phyloP scores from a whole-genome alignment of 1,140 invertebrate genomes.

The Vanessa tameamea region DNA sequence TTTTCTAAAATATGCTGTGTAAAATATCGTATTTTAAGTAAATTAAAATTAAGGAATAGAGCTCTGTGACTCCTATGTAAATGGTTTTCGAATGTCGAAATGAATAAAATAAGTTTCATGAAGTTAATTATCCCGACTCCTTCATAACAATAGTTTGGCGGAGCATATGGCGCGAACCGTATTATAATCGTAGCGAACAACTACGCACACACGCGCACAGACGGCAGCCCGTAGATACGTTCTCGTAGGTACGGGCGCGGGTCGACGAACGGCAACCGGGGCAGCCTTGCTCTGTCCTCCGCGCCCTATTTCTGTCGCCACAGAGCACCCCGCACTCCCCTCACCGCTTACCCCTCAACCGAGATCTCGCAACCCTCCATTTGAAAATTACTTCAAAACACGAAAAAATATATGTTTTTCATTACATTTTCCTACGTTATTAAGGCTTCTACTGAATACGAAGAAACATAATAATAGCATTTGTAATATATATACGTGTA shows the following conservation, averaged over 20 bases:
- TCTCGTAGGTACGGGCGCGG: conserved; percentile 60
- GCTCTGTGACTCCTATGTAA: background rate
- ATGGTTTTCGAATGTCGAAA: background rate
- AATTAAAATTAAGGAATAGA: background rate
- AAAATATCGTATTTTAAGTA: background rate
- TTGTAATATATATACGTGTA: no score
- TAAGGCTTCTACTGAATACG: background rate
- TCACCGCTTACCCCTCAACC: conserved; percentile 40
- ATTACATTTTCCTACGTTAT: no score
- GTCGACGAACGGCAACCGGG: conserved; percentile 75
- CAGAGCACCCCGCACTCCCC: conserved; percentile 49
- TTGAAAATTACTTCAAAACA: conserved; percentile 59
- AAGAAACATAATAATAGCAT: background rate
- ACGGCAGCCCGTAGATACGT: conserved; percentile 46
- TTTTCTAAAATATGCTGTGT: background rate
- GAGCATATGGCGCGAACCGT: conserved; percentile 40
- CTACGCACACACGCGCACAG: conserved; percentile 50
- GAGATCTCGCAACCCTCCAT: conserved; percentile 51
- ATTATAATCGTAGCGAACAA: conserved; percentile 51
- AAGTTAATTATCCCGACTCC: conserved; percentile 22
- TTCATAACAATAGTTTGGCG: conserved; percentile 29
- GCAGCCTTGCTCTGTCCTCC: conserved; percentile 80
- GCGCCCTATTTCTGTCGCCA: conserved; percentile 79
- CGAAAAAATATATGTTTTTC: background rate
- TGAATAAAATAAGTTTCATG: background rate